Evolutionary conservation across 2,113 vertebrate genomes (phyloP).

Genomic region (Gambusia holbrooki): DNA sequence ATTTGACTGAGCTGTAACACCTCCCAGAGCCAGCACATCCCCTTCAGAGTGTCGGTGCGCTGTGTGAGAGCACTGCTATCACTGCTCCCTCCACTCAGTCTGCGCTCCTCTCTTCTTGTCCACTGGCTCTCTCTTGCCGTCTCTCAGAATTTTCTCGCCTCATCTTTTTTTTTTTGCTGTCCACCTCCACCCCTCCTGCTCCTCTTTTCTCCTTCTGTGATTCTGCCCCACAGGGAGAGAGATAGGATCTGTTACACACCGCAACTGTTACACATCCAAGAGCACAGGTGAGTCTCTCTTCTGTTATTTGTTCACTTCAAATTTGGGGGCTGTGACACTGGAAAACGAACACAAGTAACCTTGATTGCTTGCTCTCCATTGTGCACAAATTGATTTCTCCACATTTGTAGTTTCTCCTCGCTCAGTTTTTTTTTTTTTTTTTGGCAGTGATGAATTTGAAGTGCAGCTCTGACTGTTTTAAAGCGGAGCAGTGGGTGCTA

Average conservation of each 20-base stretch:
- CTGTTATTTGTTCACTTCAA: conserved; percentile 51
- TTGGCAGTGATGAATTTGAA: conserved; percentile 35
- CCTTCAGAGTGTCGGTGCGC: conserved; percentile 70
- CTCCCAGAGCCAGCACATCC: conserved; percentile 72
- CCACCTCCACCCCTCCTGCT: conserved; percentile 9
- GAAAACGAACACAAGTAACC: conserved; percentile 2
- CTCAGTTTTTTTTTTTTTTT: background rate
- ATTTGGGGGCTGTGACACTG: conserved; percentile 1
- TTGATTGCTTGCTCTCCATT: conserved; percentile 8
- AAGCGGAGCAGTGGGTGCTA: conserved; percentile 25
- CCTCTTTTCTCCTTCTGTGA: conserved; percentile 30
- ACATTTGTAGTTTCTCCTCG: conserved; percentile 31
- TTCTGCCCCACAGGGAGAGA: conserved; percentile 54
- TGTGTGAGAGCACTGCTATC: conserved; percentile 68
- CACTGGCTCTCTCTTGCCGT: conserved; percentile 52
- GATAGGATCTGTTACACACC: conserved; percentile 68
- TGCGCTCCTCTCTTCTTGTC: conserved; percentile 33
- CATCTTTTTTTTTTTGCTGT: conserved; percentile 10
- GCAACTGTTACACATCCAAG: conserved; percentile 42
- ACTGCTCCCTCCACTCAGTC: conserved; percentile 53
- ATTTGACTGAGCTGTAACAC: conserved; percentile 80
- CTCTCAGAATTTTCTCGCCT: conserved; percentile 25
- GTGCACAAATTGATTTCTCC: conserved; percentile 48
- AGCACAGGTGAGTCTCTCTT: conserved; percentile 69
- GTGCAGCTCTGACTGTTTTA: conserved; percentile 21